Conservation (phyloP, 2,797 vertebrate species). For the Gadopsis bispinosus region DNA sequence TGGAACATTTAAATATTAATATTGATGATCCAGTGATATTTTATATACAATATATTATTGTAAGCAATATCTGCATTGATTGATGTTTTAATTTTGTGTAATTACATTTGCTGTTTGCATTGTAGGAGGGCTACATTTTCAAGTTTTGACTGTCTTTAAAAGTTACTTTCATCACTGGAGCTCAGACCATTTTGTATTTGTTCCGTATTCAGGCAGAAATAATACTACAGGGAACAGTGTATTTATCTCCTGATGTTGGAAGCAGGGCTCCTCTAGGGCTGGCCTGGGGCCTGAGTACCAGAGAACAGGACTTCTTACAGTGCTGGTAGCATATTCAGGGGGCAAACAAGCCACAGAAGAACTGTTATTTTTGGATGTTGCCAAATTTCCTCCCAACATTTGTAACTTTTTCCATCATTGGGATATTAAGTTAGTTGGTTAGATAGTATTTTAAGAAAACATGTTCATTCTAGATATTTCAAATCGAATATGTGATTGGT, state of each 20-base stretch:
- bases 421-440: neutral
- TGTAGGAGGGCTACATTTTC: neutral
- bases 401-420: neutral
- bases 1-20: conserved; percentile 88
- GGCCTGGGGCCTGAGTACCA: conserved; percentile 76
- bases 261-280: conserved; percentile 78
- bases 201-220: conserved; percentile 77
- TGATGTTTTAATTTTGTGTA: neutral
- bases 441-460: neutral
- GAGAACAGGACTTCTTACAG: conserved; percentile 60
- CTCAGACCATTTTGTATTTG: conserved; percentile 52
- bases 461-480: neutral
- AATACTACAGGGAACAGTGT: conserved; percentile 70
- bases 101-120: neutral
- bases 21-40: conserved; percentile 79
- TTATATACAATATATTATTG: neutral
- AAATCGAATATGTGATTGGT: neutral
- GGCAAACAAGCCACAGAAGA: conserved; percentile 54
- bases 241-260: conserved; percentile 79
- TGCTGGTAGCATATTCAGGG: conserved; percentile 55
- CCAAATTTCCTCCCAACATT: conserved; percentile 23
- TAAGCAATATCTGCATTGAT: neutral
- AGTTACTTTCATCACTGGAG: conserved; percentile 52
- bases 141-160: conserved; percentile 33
- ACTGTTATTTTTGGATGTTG: conserved; percentile 26